Base-by-base conservation (phyloP, 2,888 invertebrate genomes). In the Nowickia ferox region DNA sequence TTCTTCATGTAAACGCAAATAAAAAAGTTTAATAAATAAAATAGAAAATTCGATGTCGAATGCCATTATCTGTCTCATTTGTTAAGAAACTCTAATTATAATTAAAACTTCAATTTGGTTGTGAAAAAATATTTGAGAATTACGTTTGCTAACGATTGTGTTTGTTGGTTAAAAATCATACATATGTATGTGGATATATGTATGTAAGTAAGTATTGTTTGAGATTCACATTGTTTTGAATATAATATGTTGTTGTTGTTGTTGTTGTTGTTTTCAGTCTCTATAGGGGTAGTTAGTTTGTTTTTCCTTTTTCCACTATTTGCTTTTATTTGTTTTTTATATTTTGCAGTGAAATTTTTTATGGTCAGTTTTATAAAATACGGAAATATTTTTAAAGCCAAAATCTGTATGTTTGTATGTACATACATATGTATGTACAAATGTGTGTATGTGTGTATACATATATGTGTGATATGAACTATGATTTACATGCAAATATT, bases 361-460 rank as follows among this genome's bases (percentile, higher is more conserved):
- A 51, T 68, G 66, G 66, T 68, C 66, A 68, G 66, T 68, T 68
- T 48, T 38, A 51, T 48, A 38, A 68, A 51, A 68, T 51, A 38
- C n/a, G 17, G 51, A 38, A 68, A 38, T 68, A 51, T 51, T 48
- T 66, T 51, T 38, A 38, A 51, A 38, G 48, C 66, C 51, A 15
- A 48, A 48, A 48, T 48, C 1, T 48, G 4, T 13, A 1, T 48
- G 15, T 48, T 1, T 6, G 1, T n/a, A 15, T 48, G 15, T 48
- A 15, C n/a, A 1, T n/a, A 15, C 15, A 5, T 48, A 15, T 1
- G 15, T 48, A 15, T 15, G 15, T 48, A 13, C n/a, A n/a, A n/a
- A n/a, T n/a, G 46, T 48, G 15, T 15, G 15, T 48, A 48, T 15
- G 6, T 48, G 6, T 48, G 13, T 15, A 6, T 15, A n/a, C n/a